These are phyloP conservation scores for Bellardia pandia DNA, from an alignment of 2,888 invertebrate genomes.

Conservation along the genomic window DNA sequence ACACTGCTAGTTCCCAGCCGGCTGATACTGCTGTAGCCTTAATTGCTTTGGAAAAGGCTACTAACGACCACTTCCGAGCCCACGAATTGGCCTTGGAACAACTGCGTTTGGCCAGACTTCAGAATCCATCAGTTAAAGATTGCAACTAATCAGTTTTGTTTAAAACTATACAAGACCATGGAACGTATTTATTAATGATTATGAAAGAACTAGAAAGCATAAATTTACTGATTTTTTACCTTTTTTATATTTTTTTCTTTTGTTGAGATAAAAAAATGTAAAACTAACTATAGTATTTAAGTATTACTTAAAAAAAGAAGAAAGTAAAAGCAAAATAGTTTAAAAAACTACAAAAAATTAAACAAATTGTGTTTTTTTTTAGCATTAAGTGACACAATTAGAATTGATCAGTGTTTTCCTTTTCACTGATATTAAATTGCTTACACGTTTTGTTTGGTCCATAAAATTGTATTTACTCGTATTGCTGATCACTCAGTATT, in stretches of 20 bases:
- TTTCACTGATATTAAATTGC: too few species aligned
- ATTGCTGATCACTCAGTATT: too few species aligned
- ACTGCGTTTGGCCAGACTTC: conserved; percentile 79
- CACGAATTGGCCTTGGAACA: conserved; percentile 82
- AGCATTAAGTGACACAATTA: not conserved
- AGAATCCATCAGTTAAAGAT: conserved; percentile 72
- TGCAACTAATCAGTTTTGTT: conserved; percentile 56
- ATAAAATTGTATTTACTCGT: too few species aligned
- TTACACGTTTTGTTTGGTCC: too few species aligned
- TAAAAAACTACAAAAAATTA: conserved; percentile 65
- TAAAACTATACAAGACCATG: not conserved
- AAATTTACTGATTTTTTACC: conserved; percentile 65
- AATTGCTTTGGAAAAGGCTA: conserved; percentile 79
- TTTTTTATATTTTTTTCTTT: conserved; percentile 51
- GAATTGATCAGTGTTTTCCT: too few species aligned
- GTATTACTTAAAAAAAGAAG: conserved; percentile 7
- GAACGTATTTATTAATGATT: not conserved
- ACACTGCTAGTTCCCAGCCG: conserved; percentile 36
- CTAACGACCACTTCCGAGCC: conserved; percentile 81
- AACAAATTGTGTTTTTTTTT: not conserved
- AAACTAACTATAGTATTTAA: conserved; percentile 58
- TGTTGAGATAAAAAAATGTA: conserved; percentile 41
- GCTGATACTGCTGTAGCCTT: conserved; percentile 65
- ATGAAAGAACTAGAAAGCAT: conserved; percentile 43
- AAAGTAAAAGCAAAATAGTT: conserved; percentile 60